phyloP scores from a whole-genome alignment of 30 jellyfish, hydroid and myxozoan species.

The Pelagia noctiluca region DNA sequence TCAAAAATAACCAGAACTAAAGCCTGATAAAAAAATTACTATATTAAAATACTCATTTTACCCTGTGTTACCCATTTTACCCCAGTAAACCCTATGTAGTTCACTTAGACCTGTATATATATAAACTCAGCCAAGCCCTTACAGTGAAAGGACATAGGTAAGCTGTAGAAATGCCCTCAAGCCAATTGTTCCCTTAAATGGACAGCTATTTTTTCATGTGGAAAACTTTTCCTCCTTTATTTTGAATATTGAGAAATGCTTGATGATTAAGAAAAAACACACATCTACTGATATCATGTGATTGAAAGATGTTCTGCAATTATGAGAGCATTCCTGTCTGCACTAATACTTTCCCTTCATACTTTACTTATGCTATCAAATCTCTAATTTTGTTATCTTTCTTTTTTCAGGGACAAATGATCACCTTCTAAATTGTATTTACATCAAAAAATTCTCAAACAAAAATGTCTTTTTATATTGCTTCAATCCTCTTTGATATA shows the following conservation, averaged over 20 bases:
- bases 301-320: constrained; percentile 65
- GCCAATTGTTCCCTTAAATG: too few relatives aligned
- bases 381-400: neutral
- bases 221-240: too few relatives aligned
- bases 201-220: too few relatives aligned
- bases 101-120: too few relatives aligned
- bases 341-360: neutral
- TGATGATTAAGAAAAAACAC: constrained; percentile 15
- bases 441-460: neutral
- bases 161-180: too few relatives aligned
- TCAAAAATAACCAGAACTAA: too few relatives aligned
- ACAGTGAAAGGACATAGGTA: too few relatives aligned
- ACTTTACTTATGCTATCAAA: neutral
- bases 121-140: too few relatives aligned
- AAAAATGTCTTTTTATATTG: neutral
- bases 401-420: constrained; percentile 65
- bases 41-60: too few relatives aligned
- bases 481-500: neutral
- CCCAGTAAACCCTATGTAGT: too few relatives aligned
- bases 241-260: constrained; percentile 9
- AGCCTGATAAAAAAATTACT: too few relatives aligned
- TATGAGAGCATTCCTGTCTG: constrained; percentile 66
- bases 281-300: constrained; percentile 30
- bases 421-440: constrained; percentile 59
- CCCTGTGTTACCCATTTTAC: too few relatives aligned